Evolutionary conservation across 2,113 vertebrate species (phyloP).

Genomic region (Rhadina sibilatrix): DNA sequence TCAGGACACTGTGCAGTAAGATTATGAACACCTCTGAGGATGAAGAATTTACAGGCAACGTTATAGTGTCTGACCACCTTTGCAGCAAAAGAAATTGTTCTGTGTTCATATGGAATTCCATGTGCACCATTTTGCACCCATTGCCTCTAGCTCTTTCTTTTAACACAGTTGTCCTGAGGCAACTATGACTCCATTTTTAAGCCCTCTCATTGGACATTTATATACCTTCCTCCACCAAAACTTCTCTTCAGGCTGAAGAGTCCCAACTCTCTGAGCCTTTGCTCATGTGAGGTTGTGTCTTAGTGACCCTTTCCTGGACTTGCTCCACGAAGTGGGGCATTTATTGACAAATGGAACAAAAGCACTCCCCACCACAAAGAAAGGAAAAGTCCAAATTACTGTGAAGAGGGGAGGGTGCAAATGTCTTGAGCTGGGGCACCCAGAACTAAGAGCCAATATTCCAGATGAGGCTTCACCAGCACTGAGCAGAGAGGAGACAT

Average conservation of each 20-base stretch:
- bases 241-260: neutral
- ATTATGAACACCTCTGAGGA: neutral
- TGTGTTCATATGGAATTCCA: neutral
- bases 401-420: no score
- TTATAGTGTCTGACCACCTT: neutral
- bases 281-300: neutral
- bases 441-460: neutral
- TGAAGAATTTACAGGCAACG: neutral
- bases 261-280: neutral
- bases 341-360: no score
- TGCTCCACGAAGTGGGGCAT: neutral
- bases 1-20: neutral
- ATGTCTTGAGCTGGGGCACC: neutral
- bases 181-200: neutral
- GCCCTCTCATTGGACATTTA: neutral
- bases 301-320: neutral
- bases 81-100: neutral
- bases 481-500: neutral
- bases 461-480: neutral
- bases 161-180: neutral
- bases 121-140: neutral
- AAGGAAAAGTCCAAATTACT: no score
- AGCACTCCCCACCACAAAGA: no score
- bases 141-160: neutral
- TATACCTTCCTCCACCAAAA: accelerated